Evolutionary conservation across 1,140 invertebrate genomes (phyloP).

Genomic region (Pogonus chalceus): DNA sequence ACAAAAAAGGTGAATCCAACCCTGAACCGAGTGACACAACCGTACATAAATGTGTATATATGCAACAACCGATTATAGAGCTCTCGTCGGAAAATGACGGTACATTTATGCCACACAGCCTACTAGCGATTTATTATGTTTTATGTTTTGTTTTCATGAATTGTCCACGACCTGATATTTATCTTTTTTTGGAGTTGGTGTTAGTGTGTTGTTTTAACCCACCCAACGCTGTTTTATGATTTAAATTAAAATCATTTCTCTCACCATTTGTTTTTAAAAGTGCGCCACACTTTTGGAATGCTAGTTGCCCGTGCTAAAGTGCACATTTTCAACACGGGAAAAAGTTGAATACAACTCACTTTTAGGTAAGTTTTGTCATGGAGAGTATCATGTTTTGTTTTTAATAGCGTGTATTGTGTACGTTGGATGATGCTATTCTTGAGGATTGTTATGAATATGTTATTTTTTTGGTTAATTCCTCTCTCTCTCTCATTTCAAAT

Average conservation of each 20-base stretch:
- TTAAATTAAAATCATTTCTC: constrained; percentile 4
- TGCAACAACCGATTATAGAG: not conserved
- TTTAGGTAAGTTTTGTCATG: no score
- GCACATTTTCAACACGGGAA: not conserved
- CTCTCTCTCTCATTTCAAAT: no score
- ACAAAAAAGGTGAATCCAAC: no score
- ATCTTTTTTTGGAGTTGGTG: not conserved
- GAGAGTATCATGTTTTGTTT: no score
- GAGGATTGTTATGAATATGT: no score
- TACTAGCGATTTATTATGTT: constrained; percentile 3
- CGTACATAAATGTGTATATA: not conserved
- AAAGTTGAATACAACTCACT: no score
- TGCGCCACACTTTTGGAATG: not conserved
- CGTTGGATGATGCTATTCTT: no score
- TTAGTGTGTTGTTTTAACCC: not conserved
- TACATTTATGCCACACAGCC: constrained; percentile 2
- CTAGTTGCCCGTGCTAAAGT: not conserved
- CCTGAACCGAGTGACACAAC: no score
- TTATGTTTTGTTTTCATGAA: constrained; percentile 1
- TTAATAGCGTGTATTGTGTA: no score
- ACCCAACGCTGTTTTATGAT: not conserved
- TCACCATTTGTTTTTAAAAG: not conserved
- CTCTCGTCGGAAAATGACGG: not conserved
- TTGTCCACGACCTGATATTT: not conserved
- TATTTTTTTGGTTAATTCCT: no score